Evolutionary conservation across 1,140 invertebrate genomes (phyloP), one percentile per base, ranked within the genome.

Genomic region (Goniozus legneri): DNA sequence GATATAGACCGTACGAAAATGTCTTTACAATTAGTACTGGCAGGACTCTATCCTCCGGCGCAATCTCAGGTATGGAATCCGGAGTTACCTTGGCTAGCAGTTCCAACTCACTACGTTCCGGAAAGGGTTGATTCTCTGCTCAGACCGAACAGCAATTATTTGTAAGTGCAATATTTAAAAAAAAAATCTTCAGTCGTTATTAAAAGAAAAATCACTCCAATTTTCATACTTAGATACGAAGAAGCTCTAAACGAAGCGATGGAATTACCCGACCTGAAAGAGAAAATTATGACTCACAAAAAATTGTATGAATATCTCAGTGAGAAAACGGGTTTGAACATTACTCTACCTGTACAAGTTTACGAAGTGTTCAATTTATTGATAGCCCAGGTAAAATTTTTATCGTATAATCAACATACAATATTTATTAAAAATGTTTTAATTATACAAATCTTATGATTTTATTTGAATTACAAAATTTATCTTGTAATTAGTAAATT

Each of bases 1-100:
- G 73, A 80, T 44, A 77, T 64, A 40, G 76, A 77, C 14, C 67
- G 82, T 7, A 83, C 82, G 1, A 80, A 82, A 63, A 82, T 81
- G 80, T 80, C 76, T 2, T 74, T 73, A 0, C 64, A 81, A 20
- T 64, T 81, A 2, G 77, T 78, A 2, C 53, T 84, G 13, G 76
- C 81, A 0, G 80, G 74, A 2, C 50, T 84, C 38, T 83, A 76
- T 54, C 79, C 78, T 33, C 81, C 82, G 2, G 38, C 57, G 13
- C 40, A 52, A 0, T 27, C 48, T 0, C 78, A 80, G 47, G 53
- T 50, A 21, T 82, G 80, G 80, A 71, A 77, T 46, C 53, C 73
- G 8, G 24, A 61, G 15, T 50, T 74, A 15, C n/a, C 38, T 2
- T 74, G 71, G 70, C 55, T 64, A 20, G 62, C 67, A 1, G 69